Evolutionary conservation across 1,140 invertebrate species (phyloP), one percentile per base, ranked within the genome.

Genomic region (honey bee (Apis mellifera)): DNA sequence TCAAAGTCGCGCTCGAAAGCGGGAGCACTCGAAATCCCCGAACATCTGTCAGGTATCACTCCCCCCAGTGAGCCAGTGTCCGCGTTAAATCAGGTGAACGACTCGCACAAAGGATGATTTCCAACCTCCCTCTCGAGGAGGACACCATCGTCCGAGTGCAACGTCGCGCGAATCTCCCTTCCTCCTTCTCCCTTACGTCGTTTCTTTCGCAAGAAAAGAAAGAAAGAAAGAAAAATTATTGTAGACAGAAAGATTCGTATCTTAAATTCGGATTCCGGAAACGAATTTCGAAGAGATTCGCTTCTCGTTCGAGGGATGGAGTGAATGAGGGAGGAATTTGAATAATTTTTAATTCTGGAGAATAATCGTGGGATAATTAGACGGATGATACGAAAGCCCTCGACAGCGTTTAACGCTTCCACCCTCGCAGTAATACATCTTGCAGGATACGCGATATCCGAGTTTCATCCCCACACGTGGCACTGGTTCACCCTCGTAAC

Each of bases 11-110:
- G 65, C 48, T 70, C 86, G 83, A 91, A 90, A 21, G 87, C 73
- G 69, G 89, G 83, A 85, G 89, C 90, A 88, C 89, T 91, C 82
- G 86, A 91, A 85, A 89, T 88, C 84, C 86, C 75, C 78, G 90
- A 93, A 93, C 93, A 94, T 93, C 93, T 94, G 93, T 92, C 92
- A 91, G 91, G 92, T 93, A 93, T 93, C 92, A 93, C 92, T 93
- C 93, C 93, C 42, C 87, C 83, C 64, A 42, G 76, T 62, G 72
- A 68, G 32, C 69, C 89, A 90, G 68, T 93, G 92, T 93, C 83
- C 89, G 90, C 87, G 93, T 92, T 92, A 91, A 93, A 93, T 93
- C 93, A 94, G 90, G 90, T 93, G 92, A 90, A 92, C 89, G 60
- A 86, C 85, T 84, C 66, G 59, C 73, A 90, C 82, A 90, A 90